phyloP scores from a whole-genome alignment of 2,888 invertebrate species.

The Spodoptera littoralis region DNA sequence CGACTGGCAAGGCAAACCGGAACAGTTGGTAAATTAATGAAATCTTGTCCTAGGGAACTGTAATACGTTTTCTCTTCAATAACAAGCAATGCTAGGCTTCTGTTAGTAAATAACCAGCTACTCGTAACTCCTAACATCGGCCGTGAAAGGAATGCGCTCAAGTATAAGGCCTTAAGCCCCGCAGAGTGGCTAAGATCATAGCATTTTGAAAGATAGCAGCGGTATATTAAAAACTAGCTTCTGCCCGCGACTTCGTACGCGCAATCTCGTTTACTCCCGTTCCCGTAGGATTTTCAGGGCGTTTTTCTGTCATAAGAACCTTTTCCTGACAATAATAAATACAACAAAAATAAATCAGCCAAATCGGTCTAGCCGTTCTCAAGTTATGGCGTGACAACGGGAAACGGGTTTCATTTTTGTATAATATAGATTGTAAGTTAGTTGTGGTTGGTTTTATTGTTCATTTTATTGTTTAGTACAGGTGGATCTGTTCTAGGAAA shows the following conservation, averaged over 20 bases:
- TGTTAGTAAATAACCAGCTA: conserved; percentile 64
- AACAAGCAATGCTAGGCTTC: conserved; percentile 41
- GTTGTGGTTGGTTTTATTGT: background rate
- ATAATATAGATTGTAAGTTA: conserved; percentile 15
- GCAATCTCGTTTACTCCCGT: no score
- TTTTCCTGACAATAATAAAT: no score
- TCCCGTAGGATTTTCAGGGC: no score
- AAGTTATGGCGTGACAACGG: no score
- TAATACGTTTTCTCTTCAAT: conserved; percentile 30
- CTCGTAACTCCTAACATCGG: conserved; percentile 44
- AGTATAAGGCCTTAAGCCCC: conserved; percentile 36
- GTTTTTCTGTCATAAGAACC: no score
- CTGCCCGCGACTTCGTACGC: no score
- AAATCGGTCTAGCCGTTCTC: no score
- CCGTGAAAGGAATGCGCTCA: conserved; percentile 63
- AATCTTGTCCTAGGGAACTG: conserved; percentile 21
- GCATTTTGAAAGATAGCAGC: conserved; percentile 52
- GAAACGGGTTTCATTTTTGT: no score
- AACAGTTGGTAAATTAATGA: conserved; percentile 41
- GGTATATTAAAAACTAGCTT: conserved; percentile 39
- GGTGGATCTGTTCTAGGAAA: no score
- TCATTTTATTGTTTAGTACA: no score
- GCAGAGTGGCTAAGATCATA: conserved; percentile 55
- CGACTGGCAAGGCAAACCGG: conserved; percentile 33
- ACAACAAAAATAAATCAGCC: no score